These are phyloP conservation scores for Zaprionus lineosus DNA, from an alignment of 2,888 invertebrate genomes.

Conservation along the genomic window DNA sequence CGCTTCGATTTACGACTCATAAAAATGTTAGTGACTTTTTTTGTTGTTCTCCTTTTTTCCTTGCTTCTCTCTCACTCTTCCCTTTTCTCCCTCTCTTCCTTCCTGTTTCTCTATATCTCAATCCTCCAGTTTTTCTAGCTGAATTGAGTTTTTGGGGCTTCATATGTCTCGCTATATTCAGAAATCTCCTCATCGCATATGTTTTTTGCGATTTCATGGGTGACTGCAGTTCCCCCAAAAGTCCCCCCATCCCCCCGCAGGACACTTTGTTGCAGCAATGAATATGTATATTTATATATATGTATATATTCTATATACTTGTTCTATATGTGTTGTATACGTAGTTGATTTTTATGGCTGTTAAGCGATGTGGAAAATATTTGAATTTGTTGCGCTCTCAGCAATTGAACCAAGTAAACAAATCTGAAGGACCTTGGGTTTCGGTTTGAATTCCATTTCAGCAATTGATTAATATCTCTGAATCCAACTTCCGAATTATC, in stretches of 20 bases:
- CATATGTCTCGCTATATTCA: constrained; percentile 17
- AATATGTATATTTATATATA: constrained; percentile 37
- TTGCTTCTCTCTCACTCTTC: constrained; percentile 1
- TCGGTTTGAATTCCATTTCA: too few relatives aligned
- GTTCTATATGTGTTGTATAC: constrained; percentile 4
- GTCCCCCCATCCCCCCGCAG: background rate
- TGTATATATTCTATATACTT: background rate
- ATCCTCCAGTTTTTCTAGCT: constrained; percentile 14
- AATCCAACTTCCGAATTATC: too few relatives aligned
- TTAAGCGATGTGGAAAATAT: constrained; percentile 76
- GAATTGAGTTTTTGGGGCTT: constrained; percentile 14
- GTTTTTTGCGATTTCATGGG: constrained; percentile 66
- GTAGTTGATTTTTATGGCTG: constrained; percentile 68
- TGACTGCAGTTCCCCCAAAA: constrained; percentile 29
- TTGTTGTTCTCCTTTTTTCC: constrained; percentile 15
- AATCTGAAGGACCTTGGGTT: too few relatives aligned
- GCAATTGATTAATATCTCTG: too few relatives aligned
- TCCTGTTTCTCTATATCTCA: constrained; percentile 8
- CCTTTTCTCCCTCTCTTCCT: constrained; percentile 9
- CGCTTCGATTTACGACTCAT: constrained; percentile 80
- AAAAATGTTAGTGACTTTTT: constrained; percentile 71
- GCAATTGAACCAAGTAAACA: constrained; percentile 59
- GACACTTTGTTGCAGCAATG: constrained; percentile 53
- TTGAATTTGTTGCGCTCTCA: constrained; percentile 43
- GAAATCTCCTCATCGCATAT: constrained; percentile 30